phyloP scores from a whole-genome alignment of 2,888 invertebrate genomes.

The Aradus depressus region DNA sequence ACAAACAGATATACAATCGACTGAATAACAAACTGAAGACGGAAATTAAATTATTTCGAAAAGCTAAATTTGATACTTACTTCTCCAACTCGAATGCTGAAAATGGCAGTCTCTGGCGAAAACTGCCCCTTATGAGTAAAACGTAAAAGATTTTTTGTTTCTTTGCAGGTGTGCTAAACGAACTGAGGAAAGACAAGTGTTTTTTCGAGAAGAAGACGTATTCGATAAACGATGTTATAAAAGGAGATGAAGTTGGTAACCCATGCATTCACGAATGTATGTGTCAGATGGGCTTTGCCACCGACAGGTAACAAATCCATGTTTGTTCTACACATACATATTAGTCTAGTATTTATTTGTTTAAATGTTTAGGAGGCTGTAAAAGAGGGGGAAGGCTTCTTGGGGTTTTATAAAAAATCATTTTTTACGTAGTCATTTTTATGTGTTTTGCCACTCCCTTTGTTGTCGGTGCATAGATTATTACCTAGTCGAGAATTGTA shows the following conservation, averaged over 20 bases:
- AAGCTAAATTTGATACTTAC: too few relatives aligned
- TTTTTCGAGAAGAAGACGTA: constrained; percentile 12
- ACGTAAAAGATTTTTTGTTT: not conserved
- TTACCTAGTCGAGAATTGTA: too few relatives aligned
- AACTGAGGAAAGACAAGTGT: constrained; percentile 14
- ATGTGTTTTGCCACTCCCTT: too few relatives aligned
- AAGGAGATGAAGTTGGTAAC: constrained; percentile 4
- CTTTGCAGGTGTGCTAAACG: constrained; percentile 7
- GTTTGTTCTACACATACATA: not conserved
- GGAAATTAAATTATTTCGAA: too few relatives aligned
- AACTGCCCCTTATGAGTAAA: not conserved
- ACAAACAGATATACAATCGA: too few relatives aligned
- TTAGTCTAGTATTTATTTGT: not conserved
- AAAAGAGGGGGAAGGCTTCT: too few relatives aligned
- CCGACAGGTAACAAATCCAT: constrained; percentile 2
- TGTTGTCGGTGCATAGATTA: too few relatives aligned
- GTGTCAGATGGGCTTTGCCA: constrained; percentile 2
- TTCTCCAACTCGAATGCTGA: too few relatives aligned
- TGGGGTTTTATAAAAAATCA: too few relatives aligned
- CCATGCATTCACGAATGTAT: constrained; percentile 13
- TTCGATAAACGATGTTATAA: constrained; percentile 2
- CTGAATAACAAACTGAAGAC: too few relatives aligned
- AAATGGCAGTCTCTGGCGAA: not conserved
- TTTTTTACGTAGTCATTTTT: too few relatives aligned
- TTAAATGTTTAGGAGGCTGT: too few relatives aligned